Base-by-base conservation (phyloP, 2,113 vertebrate genomes). In the Shinisaurus crocodilurus region DNA sequence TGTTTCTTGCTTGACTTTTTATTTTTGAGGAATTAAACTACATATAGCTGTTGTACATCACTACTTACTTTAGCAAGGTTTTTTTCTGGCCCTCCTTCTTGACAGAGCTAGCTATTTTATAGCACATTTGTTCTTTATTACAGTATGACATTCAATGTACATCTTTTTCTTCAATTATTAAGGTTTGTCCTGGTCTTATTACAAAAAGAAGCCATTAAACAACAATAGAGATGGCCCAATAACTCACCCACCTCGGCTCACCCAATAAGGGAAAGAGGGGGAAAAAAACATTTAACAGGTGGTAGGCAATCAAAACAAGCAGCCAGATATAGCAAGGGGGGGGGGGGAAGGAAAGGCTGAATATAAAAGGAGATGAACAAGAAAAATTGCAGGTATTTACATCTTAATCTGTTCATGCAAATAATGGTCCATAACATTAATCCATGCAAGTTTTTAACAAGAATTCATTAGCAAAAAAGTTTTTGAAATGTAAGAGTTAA, bases 121-220 rank as follows among this genome's bases (percentile, higher is more conserved):
- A 85, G 57, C 54, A n/a, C 1, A 76, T 43, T 76, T 92, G 12
- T 92, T 69, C 50, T 85, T 94, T 91, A 86, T 88, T 74, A 93
- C 75, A 93, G 87, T 5, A 48, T 1, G 18, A 45, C 1, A 84
- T 96, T 93, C 74, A 92, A 88, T 81, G 93, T 93, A 74, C 54
- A 57, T 57, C 1, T 0, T 40, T 12, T 88, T n/a, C 0, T 88
- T 90, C 93, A 1, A 0, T 92, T 88, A 88, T 89, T 67, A 94
- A 93, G 27, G 27, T 88, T 50, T 34, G 6, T 34, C 34, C 29
- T 72, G 32, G 32, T 72, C 70, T 81, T 34, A 57, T 81, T 57
- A 23, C 29, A 81, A 81, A 54, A 57, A 18, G 18, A 27, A 81
- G 34, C 29, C 8, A 80, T 6, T 18, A 54, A 81, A 48, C 13